Percentiles rank a stretch among this genome's conserved stretches.
Evolutionary conservation across 2,888 invertebrate species (phyloP).

Genomic region (Melanargia galathea): DNA sequence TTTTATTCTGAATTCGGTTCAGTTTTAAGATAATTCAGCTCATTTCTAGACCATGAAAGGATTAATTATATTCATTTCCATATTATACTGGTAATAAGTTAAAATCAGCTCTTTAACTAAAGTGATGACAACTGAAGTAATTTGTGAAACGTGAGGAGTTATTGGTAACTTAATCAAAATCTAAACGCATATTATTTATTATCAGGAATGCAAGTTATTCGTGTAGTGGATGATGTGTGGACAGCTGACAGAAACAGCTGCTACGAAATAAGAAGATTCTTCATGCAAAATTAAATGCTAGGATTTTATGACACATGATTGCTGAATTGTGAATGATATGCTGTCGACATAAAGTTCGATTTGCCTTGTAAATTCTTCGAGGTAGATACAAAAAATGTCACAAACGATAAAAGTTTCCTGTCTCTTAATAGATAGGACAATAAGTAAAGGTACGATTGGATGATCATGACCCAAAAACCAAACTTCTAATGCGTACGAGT

Average conservation of each 20-base stretch:
- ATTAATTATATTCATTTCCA: too few relatives aligned
- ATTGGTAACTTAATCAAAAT: constrained; percentile 21
- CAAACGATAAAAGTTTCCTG: too few relatives aligned
- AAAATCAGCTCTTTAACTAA: not conserved
- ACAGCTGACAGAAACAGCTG: constrained; percentile 54
- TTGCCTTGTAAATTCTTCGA: too few relatives aligned
- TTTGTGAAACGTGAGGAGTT: constrained; percentile 12
- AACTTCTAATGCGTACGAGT: too few relatives aligned
- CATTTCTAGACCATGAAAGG: too few relatives aligned
- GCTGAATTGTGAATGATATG: too few relatives aligned
- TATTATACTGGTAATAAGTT: not conserved
- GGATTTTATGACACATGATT: constrained; percentile 1
- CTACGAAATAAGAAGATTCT: constrained; percentile 39
- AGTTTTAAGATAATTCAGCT: not conserved
- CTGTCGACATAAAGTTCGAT: too few relatives aligned
- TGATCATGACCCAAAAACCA: too few relatives aligned
- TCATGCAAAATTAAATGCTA: constrained; percentile 15
- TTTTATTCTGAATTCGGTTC: too few relatives aligned
- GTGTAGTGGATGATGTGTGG: constrained; percentile 38
- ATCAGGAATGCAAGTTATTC: constrained; percentile 28
- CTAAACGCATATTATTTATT: constrained; percentile 29
- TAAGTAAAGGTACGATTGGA: too few relatives aligned
- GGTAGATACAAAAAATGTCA: too few relatives aligned
- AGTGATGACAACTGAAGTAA: constrained; percentile 23
- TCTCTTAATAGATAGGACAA: too few relatives aligned